These are phyloP conservation scores for Megaceryle alcyon DNA, from an alignment of 2,797 vertebrate species.

Conservation along the genomic window DNA sequence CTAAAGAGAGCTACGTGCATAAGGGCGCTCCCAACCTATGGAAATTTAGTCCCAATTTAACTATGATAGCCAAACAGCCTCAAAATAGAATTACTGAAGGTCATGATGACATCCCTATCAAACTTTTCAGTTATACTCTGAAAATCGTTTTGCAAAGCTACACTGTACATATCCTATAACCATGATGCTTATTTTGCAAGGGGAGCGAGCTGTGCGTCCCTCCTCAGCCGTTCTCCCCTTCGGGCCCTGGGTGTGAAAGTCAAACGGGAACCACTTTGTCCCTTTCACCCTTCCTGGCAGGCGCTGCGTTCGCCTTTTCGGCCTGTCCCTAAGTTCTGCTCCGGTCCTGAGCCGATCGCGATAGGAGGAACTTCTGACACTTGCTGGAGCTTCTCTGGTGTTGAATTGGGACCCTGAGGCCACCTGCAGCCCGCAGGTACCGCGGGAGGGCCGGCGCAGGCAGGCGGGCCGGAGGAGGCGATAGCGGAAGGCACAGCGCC, in stretches of 20 bases:
- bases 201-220: fast-evolving
- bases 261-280: neutral
- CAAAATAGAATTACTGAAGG: neutral
- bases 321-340: neutral
- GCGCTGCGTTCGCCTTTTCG: neutral
- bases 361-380: fast-evolving
- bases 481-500: too few relatives aligned
- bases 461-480: neutral
- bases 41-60: neutral
- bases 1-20: fast-evolving
- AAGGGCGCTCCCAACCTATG: fast-evolving
- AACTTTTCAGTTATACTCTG: neutral
- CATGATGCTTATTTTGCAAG: neutral
- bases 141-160: neutral
- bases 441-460: neutral
- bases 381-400: fast-evolving
- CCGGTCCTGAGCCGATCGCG: fast-evolving
- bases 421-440: neutral
- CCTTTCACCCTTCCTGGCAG: neutral
- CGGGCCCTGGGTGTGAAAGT: neutral
- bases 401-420: fast-evolving
- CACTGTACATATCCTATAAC: fast-evolving
- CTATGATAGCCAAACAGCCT: fast-evolving
- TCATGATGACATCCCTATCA: neutral
- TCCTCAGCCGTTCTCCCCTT: neutral